phyloP scores from a whole-genome alignment of 2,888 invertebrate genomes.

The Venusia cambrica region DNA sequence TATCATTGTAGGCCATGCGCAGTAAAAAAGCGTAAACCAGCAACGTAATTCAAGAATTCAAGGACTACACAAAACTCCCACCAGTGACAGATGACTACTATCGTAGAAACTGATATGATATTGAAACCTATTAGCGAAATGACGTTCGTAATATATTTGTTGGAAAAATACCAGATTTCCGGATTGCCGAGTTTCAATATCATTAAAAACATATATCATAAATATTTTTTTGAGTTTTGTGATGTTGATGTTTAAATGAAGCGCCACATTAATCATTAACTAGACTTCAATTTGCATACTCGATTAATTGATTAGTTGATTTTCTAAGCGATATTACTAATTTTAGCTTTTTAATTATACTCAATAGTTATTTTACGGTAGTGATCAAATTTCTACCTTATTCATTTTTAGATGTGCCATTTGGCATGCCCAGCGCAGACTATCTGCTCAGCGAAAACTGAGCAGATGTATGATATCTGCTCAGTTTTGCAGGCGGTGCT shows the following conservation, averaged over 20 bases:
- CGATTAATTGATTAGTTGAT: conserved; percentile 12
- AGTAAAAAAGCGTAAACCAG: too few species aligned
- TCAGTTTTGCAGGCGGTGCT: too few species aligned
- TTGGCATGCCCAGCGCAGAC: too few species aligned
- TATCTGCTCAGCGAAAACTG: too few species aligned
- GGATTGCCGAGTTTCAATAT: conserved; percentile 17
- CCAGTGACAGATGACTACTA: conserved; percentile 23
- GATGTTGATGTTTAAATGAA: conserved; percentile 10
- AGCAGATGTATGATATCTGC: too few species aligned
- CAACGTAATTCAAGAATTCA: conserved; percentile 17
- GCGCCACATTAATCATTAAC: conserved; percentile 10
- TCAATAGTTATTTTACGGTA: too few species aligned
- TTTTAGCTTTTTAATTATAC: conserved; percentile 6
- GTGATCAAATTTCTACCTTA: too few species aligned
- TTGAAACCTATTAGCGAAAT: conserved; percentile 17
- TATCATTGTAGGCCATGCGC: too few species aligned
- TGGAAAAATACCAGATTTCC: conserved; percentile 22
- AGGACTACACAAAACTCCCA: conserved; percentile 25
- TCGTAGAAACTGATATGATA: conserved; percentile 22
- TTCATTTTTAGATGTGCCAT: too few species aligned
- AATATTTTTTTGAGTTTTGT: too few species aligned
- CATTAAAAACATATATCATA: too few species aligned
- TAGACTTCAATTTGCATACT: conserved; percentile 17
- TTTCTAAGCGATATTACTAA: too few species aligned
- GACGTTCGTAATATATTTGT: conserved; percentile 7